Percentiles rank a stretch among this genome's conserved stretches.
Conservation (phyloP, 2,888 invertebrate genomes). For the Thereva nobilitata region DNA sequence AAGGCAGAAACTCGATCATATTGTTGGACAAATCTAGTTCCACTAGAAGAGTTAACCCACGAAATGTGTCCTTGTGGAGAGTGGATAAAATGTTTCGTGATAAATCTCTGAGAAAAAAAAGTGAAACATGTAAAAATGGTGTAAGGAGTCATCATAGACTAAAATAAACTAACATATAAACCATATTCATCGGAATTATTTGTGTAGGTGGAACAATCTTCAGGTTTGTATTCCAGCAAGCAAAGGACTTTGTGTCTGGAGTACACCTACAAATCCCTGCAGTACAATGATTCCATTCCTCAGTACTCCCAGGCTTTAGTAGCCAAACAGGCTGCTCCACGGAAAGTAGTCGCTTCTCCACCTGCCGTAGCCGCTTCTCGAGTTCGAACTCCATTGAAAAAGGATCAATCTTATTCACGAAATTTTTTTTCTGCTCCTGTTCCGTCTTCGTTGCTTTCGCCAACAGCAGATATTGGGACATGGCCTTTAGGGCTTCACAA, state of each 20-base stretch:
- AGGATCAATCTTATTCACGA: conserved; percentile 40
- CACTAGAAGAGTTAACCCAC: conserved; percentile 63
- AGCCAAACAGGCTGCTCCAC: conserved; percentile 71
- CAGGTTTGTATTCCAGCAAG: conserved; percentile 67
- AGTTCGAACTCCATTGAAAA: conserved; percentile 47
- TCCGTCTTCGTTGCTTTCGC: conserved; percentile 44
- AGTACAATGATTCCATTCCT: conserved; percentile 64
- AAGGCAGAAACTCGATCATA: conserved; percentile 65
- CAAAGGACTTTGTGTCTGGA: conserved; percentile 67
- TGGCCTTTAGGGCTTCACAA: conserved; percentile 58
- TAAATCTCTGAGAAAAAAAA: conserved; percentile 62
- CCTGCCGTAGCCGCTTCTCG: conserved; percentile 55
- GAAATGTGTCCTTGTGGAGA: conserved; percentile 67
- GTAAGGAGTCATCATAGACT: background rate
- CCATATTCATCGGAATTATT: conserved; percentile 66
- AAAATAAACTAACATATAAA: conserved; percentile 61
- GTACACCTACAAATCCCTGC: conserved; percentile 68
- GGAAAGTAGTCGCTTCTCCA: conserved; percentile 65
- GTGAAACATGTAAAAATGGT: background rate
- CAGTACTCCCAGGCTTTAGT: conserved; percentile 59
- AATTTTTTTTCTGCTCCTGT: conserved; percentile 26
- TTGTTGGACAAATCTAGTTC: conserved; percentile 71
- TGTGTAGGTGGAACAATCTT: conserved; percentile 64
- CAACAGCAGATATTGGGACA: conserved; percentile 51
- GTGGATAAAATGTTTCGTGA: conserved; percentile 69